Base-by-base conservation (phyloP, 2,797 vertebrate genomes). In the Sandelia bainsii region DNA sequence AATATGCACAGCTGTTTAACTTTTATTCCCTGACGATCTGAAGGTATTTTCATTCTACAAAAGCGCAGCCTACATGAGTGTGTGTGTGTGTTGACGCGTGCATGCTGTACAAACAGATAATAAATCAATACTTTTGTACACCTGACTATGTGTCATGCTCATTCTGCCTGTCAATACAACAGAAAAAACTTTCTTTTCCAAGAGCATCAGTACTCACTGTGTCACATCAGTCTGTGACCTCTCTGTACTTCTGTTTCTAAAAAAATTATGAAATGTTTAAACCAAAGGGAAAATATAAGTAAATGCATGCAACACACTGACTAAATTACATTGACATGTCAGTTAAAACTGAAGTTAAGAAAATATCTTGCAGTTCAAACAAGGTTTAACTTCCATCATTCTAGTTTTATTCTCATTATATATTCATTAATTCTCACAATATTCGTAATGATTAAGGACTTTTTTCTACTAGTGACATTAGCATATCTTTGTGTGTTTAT, bases 121-220 rank as follows among this genome's bases (percentile, higher is more conserved):
- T 73, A 62, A 81, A 86, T 83, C 51, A 62, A 52, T 69, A 74
- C 6, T 32, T 76, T 37, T 73, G 58, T 22, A 72, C 39, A 32
- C n/a, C 34, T 48, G n/a, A 57, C 61, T 72, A 27, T 61, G 34
- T 48, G 27, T 6, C 1, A 14, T 62, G 66, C 37, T 39, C 19
- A 62, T n/a, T 46, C 16, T 34, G 44, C 11, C 27, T 58, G 17
- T 63, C 59, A 56, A 64, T 44, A 42, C 22, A 61, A 13, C n/a
- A 49, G 14, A 25, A 66, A 59, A 8, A 2, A n/a, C 6, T 11
- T 37, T 23, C 19, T 29, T 13, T 19, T 57, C 27, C 39, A 58
- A 52, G 32, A 58, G 58, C n/a, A 22, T 29, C 14, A 22, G 9
- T 8, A 29, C 19, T 44, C 14, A 42, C 13, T 42, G 13, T 42